Evolutionary conservation across 2,797 vertebrate species (phyloP).

Genomic region (Muraenolepis orangiensis): DNA sequence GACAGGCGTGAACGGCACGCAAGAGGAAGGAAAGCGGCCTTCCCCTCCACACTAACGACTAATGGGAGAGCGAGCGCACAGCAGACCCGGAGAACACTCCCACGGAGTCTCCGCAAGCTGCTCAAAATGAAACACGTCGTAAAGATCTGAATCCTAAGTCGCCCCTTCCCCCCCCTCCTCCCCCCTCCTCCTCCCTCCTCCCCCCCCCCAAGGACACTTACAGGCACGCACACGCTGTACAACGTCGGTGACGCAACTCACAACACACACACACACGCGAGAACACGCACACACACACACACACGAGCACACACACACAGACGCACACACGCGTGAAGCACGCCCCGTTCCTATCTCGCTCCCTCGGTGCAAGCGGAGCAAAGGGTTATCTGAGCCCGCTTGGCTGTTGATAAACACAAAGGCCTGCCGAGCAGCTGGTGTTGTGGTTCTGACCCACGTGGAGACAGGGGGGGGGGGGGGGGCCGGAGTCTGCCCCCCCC

Average conservation of each 20-base stretch:
- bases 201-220: not conserved
- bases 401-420: not conserved
- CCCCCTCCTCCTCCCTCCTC: no score
- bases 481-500: constrained; percentile 44
- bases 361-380: constrained; percentile 31
- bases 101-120: constrained; percentile 38
- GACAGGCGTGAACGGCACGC: no score
- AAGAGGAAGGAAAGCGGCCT: no score
- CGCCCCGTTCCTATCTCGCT: constrained; percentile 31
- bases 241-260: no score
- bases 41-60: constrained; percentile 4
- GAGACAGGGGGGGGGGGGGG: no score
- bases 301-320: no score
- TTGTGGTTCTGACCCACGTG: constrained; percentile 58
- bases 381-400: constrained; percentile 24
- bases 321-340: constrained; percentile 2
- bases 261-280: no score
- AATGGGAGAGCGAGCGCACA: constrained; percentile 54
- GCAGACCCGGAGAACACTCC: constrained; percentile 27
- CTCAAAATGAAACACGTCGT: constrained; percentile 68
- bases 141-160: constrained; percentile 44
- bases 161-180: not conserved
- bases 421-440: constrained; percentile 32
- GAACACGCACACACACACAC: no score
- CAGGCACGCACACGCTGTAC: not conserved